Evolutionary conservation across 2,113 vertebrate genomes (phyloP).

Genomic region (Anhinga rufa): DNA sequence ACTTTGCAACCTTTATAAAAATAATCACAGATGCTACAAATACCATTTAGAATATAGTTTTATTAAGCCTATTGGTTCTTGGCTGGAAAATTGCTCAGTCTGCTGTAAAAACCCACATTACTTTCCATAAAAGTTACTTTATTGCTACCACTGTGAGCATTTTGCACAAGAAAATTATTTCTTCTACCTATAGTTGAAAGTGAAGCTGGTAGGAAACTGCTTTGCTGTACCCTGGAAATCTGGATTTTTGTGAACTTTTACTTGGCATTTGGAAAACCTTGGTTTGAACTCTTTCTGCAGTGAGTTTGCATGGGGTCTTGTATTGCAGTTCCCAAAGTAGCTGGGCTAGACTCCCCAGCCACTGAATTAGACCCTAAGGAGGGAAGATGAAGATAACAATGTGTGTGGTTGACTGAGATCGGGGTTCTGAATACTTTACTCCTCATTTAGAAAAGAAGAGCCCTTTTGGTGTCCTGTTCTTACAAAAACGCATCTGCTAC

Average conservation of each 20-base stretch:
- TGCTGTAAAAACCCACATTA: slow-evolving; percentile 35
- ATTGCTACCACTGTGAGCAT: neutral
- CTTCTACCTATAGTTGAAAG: neutral
- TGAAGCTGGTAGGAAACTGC: neutral
- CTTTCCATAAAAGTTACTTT: slow-evolving; percentile 27
- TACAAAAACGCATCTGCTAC: neutral
- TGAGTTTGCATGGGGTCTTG: neutral
- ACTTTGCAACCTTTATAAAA: slow-evolving; percentile 45
- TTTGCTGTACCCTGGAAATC: neutral
- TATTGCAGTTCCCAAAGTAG: neutral
- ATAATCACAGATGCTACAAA: slow-evolving; percentile 39
- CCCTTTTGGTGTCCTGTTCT: neutral
- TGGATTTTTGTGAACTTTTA: neutral
- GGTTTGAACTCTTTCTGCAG: neutral
- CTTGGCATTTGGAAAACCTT: neutral
- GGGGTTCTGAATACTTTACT: neutral
- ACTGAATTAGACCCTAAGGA: neutral
- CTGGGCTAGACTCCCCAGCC: neutral
- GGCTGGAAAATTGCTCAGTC: slow-evolving; percentile 38
- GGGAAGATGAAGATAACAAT: neutral
- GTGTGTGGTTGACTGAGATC: neutral
- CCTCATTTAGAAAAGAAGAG: neutral
- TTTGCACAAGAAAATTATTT: slow-evolving; percentile 22
- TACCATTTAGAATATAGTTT: slow-evolving; percentile 44
- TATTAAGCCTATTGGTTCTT: slow-evolving; percentile 42